These are phyloP conservation scores for Uria aalge DNA, from an alignment of 2,113 vertebrate genomes.

Conservation along the genomic window DNA sequence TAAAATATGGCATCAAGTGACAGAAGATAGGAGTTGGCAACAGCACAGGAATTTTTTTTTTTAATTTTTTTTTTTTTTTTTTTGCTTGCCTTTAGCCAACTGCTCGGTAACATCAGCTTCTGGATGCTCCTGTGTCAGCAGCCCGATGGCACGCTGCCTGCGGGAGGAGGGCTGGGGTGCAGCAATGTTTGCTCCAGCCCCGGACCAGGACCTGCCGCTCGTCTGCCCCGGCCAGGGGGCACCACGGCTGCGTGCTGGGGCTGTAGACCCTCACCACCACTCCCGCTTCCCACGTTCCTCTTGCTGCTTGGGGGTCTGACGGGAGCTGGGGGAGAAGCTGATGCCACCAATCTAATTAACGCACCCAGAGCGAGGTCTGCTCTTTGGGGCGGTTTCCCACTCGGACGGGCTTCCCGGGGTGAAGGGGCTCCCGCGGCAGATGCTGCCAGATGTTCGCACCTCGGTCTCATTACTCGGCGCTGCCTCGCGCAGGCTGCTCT, in stretches of 20 bases:
- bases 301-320: neutral
- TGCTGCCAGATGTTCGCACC: neutral
- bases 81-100: neutral
- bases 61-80: neutral
- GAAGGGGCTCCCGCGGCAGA: rapidly evolving
- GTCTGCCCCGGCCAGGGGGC: neutral
- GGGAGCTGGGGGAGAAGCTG: neutral
- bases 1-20: neutral
- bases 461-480: neutral
- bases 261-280: neutral
- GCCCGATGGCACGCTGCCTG: neutral
- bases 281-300: neutral
- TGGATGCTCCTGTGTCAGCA: rapidly evolving
- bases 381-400: neutral
- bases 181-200: neutral
- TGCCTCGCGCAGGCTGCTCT: neutral
- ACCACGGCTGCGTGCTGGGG: neutral
- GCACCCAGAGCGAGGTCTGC: neutral
- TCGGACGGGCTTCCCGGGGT: neutral
- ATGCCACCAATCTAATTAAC: rapidly evolving
- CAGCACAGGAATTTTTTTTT: neutral
- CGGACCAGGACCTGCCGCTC: neutral
- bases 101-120: neutral
- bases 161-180: neutral
- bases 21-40: neutral